These are phyloP conservation scores for Equus przewalskii DNA, from an alignment of 2,113 vertebrate genomes.

Conservation along the genomic window DNA sequence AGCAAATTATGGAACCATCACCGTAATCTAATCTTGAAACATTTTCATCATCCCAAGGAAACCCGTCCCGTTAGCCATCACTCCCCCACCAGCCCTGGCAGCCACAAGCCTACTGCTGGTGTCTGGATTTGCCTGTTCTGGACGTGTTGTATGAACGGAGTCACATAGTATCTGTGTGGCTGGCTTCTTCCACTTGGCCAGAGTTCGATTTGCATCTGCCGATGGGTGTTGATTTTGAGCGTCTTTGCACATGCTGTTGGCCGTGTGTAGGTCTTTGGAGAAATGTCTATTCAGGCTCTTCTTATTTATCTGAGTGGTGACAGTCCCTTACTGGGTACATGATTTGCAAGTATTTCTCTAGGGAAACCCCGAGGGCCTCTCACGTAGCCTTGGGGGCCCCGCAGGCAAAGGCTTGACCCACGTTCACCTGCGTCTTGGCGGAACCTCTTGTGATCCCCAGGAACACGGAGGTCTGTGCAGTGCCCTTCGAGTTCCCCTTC, in stretches of 20 bases:
- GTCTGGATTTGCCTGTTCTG: neutral
- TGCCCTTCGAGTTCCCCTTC: fast-evolving
- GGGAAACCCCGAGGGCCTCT: neutral
- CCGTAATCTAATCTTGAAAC: neutral
- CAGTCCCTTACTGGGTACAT: too few relatives aligned
- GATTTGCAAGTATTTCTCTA: neutral
- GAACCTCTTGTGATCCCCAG: neutral
- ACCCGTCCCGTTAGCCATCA: neutral
- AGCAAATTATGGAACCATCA: too few relatives aligned
- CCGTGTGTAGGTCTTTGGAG: neutral
- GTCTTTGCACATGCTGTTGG: fast-evolving
- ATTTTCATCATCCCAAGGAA: neutral
- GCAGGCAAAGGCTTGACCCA: neutral
- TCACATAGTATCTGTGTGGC: neutral
- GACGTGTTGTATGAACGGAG: fast-evolving
- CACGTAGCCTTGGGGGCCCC: neutral
- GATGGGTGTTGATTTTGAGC: fast-evolving
- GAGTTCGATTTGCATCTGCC: too few relatives aligned
- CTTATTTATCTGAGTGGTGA: neutral
- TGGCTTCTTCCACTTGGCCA: neutral
- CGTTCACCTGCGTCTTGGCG: neutral
- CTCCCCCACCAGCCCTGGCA: neutral
- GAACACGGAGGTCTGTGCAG: neutral
- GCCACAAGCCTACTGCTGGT: fast-evolving
- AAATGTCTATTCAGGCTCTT: neutral